phyloP scores from a whole-genome alignment of 2,113 vertebrate species.

The Irena cyanogastra region DNA sequence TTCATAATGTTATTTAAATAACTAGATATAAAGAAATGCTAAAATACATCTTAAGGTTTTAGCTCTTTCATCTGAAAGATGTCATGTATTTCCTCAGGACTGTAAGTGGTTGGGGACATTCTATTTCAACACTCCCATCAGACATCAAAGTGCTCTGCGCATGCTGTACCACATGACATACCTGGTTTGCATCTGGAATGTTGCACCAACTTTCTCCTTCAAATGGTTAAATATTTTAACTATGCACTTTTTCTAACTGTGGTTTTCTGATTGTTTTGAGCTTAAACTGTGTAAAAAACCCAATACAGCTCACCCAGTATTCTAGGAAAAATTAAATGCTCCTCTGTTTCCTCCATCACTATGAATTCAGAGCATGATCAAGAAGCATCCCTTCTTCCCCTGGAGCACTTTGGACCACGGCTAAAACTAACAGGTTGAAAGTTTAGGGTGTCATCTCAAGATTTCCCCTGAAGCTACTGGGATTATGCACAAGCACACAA shows the following conservation, averaged over 20 bases:
- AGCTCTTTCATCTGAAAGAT: background rate
- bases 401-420: background rate
- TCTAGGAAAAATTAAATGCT: background rate
- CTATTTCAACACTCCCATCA: background rate
- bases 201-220: background rate
- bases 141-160: rapidly evolving
- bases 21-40: background rate
- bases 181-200: background rate
- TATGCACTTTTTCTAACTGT: background rate
- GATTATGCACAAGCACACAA: background rate
- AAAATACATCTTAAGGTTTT: background rate
- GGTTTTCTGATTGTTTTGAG: background rate
- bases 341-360: background rate
- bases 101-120: background rate
- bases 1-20: background rate
- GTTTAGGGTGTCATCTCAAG: background rate
- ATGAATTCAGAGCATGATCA: background rate
- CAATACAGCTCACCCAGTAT: background rate
- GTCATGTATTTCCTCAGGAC: too few species aligned
- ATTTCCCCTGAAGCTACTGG: background rate
- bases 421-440: background rate
- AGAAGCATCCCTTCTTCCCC: background rate
- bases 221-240: background rate
- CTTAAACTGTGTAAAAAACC: background rate
- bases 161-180: background rate